Percentiles rank a stretch among this genome's conserved stretches.
Conservation (phyloP, 2,888 invertebrate species). For the Chymomyza amoena region DNA sequence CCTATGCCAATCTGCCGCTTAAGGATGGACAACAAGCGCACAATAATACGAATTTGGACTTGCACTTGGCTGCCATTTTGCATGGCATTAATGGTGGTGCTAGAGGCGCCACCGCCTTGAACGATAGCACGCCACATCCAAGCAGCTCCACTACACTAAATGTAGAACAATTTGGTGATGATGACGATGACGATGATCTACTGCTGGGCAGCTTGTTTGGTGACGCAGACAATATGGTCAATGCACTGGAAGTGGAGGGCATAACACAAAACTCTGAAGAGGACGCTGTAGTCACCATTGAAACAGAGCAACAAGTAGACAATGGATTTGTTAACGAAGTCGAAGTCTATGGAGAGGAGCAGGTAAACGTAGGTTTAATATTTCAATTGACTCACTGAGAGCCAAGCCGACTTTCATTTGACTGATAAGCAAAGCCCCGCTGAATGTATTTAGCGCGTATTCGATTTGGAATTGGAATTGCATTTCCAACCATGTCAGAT, state of each 20-base stretch:
- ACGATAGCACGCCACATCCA: constrained; percentile 73
- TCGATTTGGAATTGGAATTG: neutral
- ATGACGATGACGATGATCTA: constrained; percentile 48
- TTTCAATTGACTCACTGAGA: neutral
- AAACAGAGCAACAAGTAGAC: constrained; percentile 42
- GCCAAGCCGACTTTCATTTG: neutral
- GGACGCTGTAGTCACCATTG: constrained; percentile 13
- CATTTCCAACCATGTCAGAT: neutral
- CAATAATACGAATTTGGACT: constrained; percentile 66
- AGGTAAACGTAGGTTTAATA: constrained; percentile 27
- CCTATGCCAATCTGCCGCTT: constrained; percentile 74
- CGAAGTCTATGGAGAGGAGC: constrained; percentile 62
- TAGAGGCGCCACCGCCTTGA: constrained; percentile 56
- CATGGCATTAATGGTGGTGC: constrained; percentile 53
- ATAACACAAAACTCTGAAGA: constrained; percentile 15
- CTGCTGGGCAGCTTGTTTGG: constrained; percentile 39
- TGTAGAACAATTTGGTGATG: constrained; percentile 55
- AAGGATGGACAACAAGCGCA: constrained; percentile 77
- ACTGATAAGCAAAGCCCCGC: neutral
- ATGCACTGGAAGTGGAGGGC: constrained; percentile 58
- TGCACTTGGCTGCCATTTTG: constrained; percentile 63
- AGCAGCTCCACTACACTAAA: constrained; percentile 54
- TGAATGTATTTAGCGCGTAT: neutral
- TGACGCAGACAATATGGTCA: constrained; percentile 41
- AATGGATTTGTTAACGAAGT: constrained; percentile 64